Base-by-base conservation (phyloP, 2,888 invertebrate genomes). In the Sesia bembeciformis region DNA sequence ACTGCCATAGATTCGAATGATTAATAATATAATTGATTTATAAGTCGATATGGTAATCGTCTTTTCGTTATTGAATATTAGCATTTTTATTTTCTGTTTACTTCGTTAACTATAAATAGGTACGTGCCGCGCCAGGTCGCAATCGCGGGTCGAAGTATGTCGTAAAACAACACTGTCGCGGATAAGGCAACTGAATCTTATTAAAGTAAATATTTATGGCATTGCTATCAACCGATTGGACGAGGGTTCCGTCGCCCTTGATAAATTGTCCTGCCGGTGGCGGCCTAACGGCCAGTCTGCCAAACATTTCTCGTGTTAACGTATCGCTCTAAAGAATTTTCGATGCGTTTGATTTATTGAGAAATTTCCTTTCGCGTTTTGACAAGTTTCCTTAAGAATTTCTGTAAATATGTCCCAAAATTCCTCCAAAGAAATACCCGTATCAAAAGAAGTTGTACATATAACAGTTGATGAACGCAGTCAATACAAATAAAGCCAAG, bases 191-290 rank as follows among this genome's bases (percentile, higher is more conserved):
- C 81, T 78, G 84, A 84, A 86, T 87, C 82, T 87, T 88, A 89
- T 87, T 86, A 87, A 89, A 88, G 86, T 86, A 88, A 88, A 88
- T 88, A 89, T 89, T 88, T 87, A 88, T 88, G 83, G 84, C 83
- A 82, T 78, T 81, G 82, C 85, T 80, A 85, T 87, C 85, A 85
- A 84, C 78, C 85, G 83, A 85, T 87, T 83, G 87, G 85, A 84
- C 82, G 79, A 86, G 87, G 84, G 84, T 83, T 76, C 74, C 70
- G 78, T 75, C 80, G 75, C 78, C 71, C 76, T 82, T 87, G 88
- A 88, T 86, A 88, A 87, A 88, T 87, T 80, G 84, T 81, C 80
- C 75, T 71, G 72, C 76, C 80, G 74, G 74, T 79, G 80, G 83
- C 72, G 82, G 81, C 74, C 73, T 77, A 76, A 72, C 77, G 72